Base-by-base conservation (phyloP, 2,888 invertebrate genomes). In the Polietes domitor region DNA sequence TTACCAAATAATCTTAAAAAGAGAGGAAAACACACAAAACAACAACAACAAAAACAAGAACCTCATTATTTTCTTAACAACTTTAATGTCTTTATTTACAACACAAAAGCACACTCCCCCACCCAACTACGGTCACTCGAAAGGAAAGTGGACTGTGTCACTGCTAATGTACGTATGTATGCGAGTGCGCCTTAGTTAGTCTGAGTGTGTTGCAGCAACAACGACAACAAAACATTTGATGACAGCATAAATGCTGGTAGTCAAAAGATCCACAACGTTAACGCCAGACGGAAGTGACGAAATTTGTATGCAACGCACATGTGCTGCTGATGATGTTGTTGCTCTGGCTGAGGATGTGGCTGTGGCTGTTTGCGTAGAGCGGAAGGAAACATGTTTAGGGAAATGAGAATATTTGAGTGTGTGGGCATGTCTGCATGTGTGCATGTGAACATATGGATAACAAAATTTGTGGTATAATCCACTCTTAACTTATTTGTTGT, bases 241-340 rank as follows among this genome's bases (percentile, higher is more conserved):
- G 58, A 26, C 12, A 58, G 4, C 15, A 15, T 58, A 24, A 24
- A 37, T 37, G 43, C 12, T 19, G 24, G n/a, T 43, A 68, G 12
- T 43, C 24, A 15, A 43, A 68, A 68, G 19, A 43, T 68, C 24
- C 37, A 28, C 19, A 68, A 68, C 43, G 19, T 68, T 68, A 68
- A 68, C 41, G 43, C 10, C 68, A 43, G 24, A 43, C 43, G 68
- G 68, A 68, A 68, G 24, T 43, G 15, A 43, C 19, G 4, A 37
- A 68, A 41, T 17, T 26, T 28, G 47, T 47, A 26, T 58, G 58
- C 24, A 24, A 58, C 58, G 58, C 12, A 58, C 26, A 26, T 58
- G 10, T 50, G 15, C 47, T 9, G 47, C 47, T 47, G 47, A 12
- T 47, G 47, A 9, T 9, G n/a, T n/a, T n/a, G n/a, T n/a, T n/a